Percentiles rank a stretch among this genome's conserved stretches.
Conservation (phyloP, 37 sponge, comb jelly and placozoan species). For the Eunapius fragilis region DNA sequence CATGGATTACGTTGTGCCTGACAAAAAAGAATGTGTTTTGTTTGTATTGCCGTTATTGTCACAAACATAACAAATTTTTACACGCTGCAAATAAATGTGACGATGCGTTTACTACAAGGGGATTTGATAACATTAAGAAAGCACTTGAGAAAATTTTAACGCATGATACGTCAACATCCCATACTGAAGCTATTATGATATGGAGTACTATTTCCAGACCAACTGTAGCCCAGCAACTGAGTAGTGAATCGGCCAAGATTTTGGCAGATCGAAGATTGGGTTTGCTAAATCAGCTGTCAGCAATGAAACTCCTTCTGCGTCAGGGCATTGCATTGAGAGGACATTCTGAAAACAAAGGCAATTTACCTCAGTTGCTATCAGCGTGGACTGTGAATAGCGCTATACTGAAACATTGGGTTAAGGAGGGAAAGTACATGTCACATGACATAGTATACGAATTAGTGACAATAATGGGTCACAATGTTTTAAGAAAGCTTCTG, state of each 20-base stretch:
- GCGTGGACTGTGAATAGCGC: constrained; percentile 5
- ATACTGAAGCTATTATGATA: constrained; percentile 50
- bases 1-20: not conserved
- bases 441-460: constrained; percentile 25
- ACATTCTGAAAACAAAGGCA: constrained; percentile 52
- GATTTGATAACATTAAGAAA: constrained; percentile 47
- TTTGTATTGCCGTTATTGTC: constrained; percentile 10
- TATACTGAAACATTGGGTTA: not conserved
- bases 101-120: constrained; percentile 39
- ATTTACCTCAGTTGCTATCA: constrained; percentile 21
- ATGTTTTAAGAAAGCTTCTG: not conserved
- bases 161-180: constrained; percentile 47
- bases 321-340: constrained; percentile 58
- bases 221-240: not conserved
- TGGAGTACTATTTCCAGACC: not conserved
- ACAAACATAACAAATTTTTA: constrained; percentile 6
- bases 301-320: constrained; percentile 33
- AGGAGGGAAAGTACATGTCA: constrained; percentile 28
- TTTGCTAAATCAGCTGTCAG: constrained; percentile 40
- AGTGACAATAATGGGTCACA: constrained; percentile 11
- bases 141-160: constrained; percentile 31
- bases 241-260: not conserved
- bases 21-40: constrained; percentile 7
- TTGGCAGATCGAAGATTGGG: constrained; percentile 39
- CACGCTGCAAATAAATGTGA: not conserved